phyloP scores from a whole-genome alignment of 2,797 vertebrate genomes.

The Glossophaga mutica region DNA sequence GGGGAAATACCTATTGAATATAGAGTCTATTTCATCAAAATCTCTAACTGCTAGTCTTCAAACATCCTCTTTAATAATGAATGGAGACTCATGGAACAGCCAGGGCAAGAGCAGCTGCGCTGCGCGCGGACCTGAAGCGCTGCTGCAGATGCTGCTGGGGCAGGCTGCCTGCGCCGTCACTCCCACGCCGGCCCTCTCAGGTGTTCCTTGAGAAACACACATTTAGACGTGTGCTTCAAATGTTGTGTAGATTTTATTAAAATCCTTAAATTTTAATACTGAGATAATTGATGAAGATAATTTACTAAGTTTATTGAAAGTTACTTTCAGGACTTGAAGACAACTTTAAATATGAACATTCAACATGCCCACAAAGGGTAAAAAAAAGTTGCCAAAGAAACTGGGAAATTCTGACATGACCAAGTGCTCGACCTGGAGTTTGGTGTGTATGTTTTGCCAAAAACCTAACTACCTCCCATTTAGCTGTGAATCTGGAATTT shows the following conservation, averaged over 20 bases:
- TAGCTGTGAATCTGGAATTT: neutral
- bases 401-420: neutral
- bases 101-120: neutral
- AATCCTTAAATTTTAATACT: conserved; percentile 30
- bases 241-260: conserved; percentile 26
- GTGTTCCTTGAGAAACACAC: neutral
- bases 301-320: neutral
- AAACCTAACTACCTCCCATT: neutral
- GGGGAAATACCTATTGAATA: neutral
- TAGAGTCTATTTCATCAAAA: neutral
- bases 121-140: neutral
- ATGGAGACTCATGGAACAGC: neutral
- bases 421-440: neutral
- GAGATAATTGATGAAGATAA: neutral
- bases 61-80: conserved; percentile 1
- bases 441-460: neutral
- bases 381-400: neutral
- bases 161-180: neutral
- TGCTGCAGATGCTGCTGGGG: conserved; percentile 37
- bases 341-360: neutral
- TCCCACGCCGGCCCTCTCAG: neutral
- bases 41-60: neutral
- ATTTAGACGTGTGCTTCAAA: neutral
- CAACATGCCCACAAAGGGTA: neutral
- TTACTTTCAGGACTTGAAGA: neutral